Percentiles rank a stretch among this genome's conserved stretches.
Conservation (phyloP, 2,113 vertebrate genomes). For the Bettongia penicillata region DNA sequence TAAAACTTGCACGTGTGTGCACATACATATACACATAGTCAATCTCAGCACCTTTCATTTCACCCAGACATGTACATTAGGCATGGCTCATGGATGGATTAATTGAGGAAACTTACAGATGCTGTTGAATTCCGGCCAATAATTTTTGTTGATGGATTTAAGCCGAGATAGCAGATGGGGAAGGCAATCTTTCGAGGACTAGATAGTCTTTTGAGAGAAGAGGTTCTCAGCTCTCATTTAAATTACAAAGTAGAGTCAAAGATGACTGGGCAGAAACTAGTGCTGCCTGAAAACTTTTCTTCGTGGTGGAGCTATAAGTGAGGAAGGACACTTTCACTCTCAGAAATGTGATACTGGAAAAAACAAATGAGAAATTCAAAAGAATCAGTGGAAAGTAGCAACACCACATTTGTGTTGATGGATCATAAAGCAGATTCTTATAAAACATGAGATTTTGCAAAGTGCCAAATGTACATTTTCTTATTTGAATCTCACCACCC, state of each 20-base stretch:
- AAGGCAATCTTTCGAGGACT: conserved; percentile 70
- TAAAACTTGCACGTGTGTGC: not conserved
- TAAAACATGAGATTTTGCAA: not conserved
- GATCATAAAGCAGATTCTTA: not conserved
- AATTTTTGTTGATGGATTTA: conserved; percentile 78
- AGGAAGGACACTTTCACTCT: not conserved
- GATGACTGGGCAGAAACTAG: conserved; percentile 66
- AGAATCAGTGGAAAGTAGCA: not conserved
- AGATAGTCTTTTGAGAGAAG: conserved; percentile 27
- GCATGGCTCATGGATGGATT: conserved; percentile 78
- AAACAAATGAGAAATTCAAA: not conserved
- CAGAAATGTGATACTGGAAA: not conserved
- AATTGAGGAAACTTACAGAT: conserved; percentile 80
- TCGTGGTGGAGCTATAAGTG: conserved; percentile 48
- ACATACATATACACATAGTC: not conserved
- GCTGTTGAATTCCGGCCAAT: conserved; percentile 76
- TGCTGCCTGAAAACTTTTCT: conserved; percentile 57
- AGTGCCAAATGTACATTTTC: not conserved
- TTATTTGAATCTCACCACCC: not conserved
- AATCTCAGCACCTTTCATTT: conserved; percentile 69
- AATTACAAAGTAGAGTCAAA: conserved; percentile 67
- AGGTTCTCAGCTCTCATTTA: conserved; percentile 68
- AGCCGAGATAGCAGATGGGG: conserved; percentile 78
- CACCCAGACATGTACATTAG: conserved; percentile 58
- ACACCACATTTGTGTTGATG: not conserved